Evolutionary conservation across 2,113 vertebrate species (phyloP).

Genomic region (Azemiops feae): DNA sequence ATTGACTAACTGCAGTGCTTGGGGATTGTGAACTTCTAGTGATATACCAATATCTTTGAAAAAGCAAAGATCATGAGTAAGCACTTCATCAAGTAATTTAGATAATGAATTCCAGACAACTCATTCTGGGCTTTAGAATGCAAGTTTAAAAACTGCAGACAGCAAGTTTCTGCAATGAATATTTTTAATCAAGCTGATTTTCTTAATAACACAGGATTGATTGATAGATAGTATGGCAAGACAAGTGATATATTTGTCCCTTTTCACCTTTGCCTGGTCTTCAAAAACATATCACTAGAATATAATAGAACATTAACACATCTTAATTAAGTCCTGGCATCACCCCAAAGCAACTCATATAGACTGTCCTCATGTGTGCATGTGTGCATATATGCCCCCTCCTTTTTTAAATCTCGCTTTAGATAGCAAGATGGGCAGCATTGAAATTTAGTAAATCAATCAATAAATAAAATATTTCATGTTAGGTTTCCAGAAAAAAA

Average conservation of each 20-base stretch:
- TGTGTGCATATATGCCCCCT: background rate
- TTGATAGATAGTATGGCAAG: background rate
- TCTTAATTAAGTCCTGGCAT: background rate
- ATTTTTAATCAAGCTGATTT: slow-evolving; percentile 12
- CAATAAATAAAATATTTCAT: background rate
- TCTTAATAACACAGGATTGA: background rate
- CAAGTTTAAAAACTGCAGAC: background rate
- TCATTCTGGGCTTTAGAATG: background rate
- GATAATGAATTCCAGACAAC: slow-evolving; percentile 7
- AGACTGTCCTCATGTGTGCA: background rate
- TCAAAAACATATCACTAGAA: background rate
- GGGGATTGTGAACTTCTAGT: background rate
- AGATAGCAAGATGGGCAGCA: background rate
- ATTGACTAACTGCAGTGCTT: background rate
- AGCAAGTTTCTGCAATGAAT: background rate
- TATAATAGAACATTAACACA: background rate
- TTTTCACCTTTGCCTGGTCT: background rate
- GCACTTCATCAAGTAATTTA: slow-evolving; percentile 15
- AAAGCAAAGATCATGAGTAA: background rate
- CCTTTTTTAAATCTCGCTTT: background rate
- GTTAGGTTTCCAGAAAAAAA: background rate
- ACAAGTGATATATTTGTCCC: background rate
- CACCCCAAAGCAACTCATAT: background rate
- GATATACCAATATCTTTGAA: background rate
- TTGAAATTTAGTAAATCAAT: background rate